These are phyloP conservation scores for Hemicentrotus pulcherrimus DNA, from an alignment of 35 echinoderm and acorn worm genomes.

Conservation along the genomic window DNA sequence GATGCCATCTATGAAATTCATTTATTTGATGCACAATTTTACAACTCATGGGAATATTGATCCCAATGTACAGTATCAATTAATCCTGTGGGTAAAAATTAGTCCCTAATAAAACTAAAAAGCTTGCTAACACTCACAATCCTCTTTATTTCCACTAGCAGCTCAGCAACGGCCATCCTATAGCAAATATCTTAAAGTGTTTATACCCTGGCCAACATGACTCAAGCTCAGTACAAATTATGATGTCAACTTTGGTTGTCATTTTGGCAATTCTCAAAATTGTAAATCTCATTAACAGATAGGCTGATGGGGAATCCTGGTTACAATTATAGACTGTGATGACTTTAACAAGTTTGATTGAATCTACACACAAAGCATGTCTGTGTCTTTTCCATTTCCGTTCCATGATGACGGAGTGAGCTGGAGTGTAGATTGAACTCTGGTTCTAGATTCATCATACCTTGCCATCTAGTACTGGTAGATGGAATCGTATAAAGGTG, in stretches of 20 bases:
- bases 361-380: conserved; percentile 12
- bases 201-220: neutral
- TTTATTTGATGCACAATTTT: too few relatives aligned
- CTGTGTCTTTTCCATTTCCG: conserved; percentile 44
- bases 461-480: neutral
- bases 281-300: conserved; percentile 24
- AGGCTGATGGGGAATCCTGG: conserved; percentile 26
- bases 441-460: neutral
- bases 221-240: neutral
- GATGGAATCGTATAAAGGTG: neutral
- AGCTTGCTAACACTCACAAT: too few relatives aligned
- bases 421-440: neutral
- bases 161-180: neutral
- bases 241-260: conserved; percentile 18
- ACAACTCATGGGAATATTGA: too few relatives aligned
- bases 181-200: neutral
- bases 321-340: conserved; percentile 24
- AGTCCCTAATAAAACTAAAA: too few relatives aligned
- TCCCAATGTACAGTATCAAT: too few relatives aligned
- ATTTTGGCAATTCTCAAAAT: neutral
- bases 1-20: too few relatives aligned
- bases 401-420: conserved; percentile 28
- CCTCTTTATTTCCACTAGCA: neutral
- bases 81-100: too few relatives aligned
- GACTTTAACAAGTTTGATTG: conserved; percentile 41